A percentile compares a stretch with the other conserved stretches of the same genome.
phyloP scores from a whole-genome alignment of 1,140 invertebrate genomes.

The Elysia chlorotica region DNA sequence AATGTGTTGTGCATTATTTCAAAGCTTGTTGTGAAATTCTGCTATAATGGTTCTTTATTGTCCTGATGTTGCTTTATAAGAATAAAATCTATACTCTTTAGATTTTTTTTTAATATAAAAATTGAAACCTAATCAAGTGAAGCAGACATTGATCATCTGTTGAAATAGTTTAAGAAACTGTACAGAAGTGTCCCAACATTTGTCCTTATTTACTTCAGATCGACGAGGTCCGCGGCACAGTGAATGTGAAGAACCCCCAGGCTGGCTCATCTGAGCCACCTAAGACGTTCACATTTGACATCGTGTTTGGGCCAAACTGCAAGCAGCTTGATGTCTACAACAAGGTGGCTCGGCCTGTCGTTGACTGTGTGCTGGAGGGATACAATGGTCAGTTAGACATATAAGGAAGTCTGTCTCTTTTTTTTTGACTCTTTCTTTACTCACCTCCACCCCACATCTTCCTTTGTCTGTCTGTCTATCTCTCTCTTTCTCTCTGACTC shows the following conservation, averaged over 20 bases:
- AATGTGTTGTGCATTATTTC: too few relatives aligned
- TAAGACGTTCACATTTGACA: conserved; percentile 91
- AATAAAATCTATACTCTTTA: background rate
- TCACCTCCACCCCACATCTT: too few relatives aligned
- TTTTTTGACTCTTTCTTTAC: too few relatives aligned
- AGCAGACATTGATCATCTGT: background rate
- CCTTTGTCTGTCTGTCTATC: too few relatives aligned
- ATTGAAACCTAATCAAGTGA: background rate
- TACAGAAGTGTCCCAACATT: background rate
- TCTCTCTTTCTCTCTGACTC: too few relatives aligned
- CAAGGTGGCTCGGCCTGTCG: conserved; percentile 85
- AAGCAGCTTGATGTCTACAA: conserved; percentile 88
- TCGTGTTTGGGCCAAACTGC: conserved; percentile 62
- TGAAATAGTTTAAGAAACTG: background rate
- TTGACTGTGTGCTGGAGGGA: conserved; percentile 90
- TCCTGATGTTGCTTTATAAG: background rate
- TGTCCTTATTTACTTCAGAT: conserved; percentile 60
- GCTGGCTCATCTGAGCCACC: conserved; percentile 63
- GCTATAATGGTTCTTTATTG: background rate
- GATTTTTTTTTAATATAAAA: background rate
- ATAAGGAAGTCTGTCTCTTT: too few relatives aligned
- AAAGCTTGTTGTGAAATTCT: too few relatives aligned
- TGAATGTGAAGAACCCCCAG: conserved; percentile 74
- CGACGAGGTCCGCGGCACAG: conserved; percentile 78
- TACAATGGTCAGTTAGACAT: conserved; percentile 82